A percentile compares a stretch with the other conserved stretches of the same genome.
Evolutionary conservation across 2,888 invertebrate genomes (phyloP).

Genomic region (Branchellion lobata): DNA sequence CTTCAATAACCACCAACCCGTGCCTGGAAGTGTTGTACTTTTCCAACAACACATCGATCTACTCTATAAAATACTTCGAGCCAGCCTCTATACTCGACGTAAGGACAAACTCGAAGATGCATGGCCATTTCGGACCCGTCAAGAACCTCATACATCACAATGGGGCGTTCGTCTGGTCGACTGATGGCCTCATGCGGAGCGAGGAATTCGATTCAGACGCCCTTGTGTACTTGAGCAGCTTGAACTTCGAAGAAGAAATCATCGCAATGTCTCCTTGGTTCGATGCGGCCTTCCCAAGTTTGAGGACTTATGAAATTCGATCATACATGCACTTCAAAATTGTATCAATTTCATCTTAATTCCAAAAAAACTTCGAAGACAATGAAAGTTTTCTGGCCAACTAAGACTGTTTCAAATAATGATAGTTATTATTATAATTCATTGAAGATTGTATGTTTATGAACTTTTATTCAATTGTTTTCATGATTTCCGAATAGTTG

Average conservation of each 20-base stretch:
- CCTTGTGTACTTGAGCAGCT: not conserved
- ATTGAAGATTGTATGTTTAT: too few species aligned
- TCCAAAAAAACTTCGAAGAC: too few species aligned
- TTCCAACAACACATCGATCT: not conserved
- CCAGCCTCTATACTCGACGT: not conserved
- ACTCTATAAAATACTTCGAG: not conserved
- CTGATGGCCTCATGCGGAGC: not conserved
- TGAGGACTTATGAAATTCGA: too few species aligned
- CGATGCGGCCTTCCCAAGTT: too few species aligned
- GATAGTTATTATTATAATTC: too few species aligned
- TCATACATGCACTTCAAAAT: too few species aligned
- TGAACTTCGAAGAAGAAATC: not conserved
- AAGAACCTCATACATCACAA: not conserved
- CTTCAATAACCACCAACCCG: not conserved
- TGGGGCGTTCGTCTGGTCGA: not conserved
- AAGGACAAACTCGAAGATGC: not conserved
- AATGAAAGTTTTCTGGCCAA: too few species aligned
- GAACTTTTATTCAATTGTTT: too few species aligned
- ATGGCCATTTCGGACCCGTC: not conserved
- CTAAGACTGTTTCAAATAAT: too few species aligned
- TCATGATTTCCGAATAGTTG: too few species aligned
- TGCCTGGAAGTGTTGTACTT: not conserved
- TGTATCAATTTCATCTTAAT: too few species aligned
- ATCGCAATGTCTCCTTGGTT: too few species aligned
- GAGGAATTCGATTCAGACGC: not conserved